Evolutionary conservation across 2,113 vertebrate genomes (phyloP), one percentile per base, ranked within the genome.

Genomic region (Onychostoma macrolepis): DNA sequence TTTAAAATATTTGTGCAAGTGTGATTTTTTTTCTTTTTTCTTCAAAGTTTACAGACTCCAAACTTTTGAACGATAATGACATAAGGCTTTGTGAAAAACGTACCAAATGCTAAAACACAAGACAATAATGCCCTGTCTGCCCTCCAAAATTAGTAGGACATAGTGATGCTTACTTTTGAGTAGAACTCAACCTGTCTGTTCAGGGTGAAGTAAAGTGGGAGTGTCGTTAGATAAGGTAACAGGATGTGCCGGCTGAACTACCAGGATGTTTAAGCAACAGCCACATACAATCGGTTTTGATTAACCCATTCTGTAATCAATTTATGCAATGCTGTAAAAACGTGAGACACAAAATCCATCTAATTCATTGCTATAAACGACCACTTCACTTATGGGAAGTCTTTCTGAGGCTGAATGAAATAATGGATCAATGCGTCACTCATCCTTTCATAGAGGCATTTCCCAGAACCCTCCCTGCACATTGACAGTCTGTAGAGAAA

Each of bases 171-270:
- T 13, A n/a, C 33, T 72, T 41, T 41, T 12, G 69, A 72, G 36
- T 24, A 11, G 53, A 80, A n/a, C 58, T 26, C 33, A 41, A 36
- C 15, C 30, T 3, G 38, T 30, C 24, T 83, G 43, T 24, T 6
- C 11, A 13, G 15, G 38, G 72, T 11, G 8, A 6, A 71, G 63
- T 91, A 92, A 88, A 72, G 43, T 89, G 91, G 75, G 89, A 79
- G 90, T 48, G 85, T 86, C 86, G 45, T 67, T 72, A 12, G 91
- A 94, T 93, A 93, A 93, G 88, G 84, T 30, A 86, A 79, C 69
- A 88, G 90, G 91, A 92, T 91, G 89, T 91, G 92, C 87, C 87
- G 12, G 26, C 33, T 19, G 85, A 86, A 82, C 50, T 56, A 12
- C 41, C 78, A 10, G 45, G 41, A 81, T 71, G 33, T 88, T 87